These are phyloP conservation scores for Galagoides demidoff DNA, from an alignment of 2,797 vertebrate genomes.

Conservation along the genomic window DNA sequence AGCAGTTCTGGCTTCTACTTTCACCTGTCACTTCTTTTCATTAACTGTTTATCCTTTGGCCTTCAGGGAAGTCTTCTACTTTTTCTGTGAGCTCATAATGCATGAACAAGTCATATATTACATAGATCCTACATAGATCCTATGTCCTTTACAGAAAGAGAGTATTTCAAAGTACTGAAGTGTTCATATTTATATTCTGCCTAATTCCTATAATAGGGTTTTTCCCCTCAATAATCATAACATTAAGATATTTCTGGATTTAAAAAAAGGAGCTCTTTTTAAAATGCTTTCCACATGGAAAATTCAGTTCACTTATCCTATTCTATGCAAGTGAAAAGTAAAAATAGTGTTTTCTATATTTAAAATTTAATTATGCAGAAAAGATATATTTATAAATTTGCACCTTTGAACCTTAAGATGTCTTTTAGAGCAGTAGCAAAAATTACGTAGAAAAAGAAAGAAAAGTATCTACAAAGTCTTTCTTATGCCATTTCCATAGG, in stretches of 20 bases:
- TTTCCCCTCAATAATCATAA: not conserved
- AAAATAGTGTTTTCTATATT: not conserved
- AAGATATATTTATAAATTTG: not conserved
- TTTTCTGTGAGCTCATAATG: slow-evolving; percentile 30
- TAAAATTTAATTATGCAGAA: not conserved
- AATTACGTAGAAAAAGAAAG: not conserved
- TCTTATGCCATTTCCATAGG: not conserved
- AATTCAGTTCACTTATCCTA: slow-evolving; percentile 6
- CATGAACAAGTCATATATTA: slow-evolving; percentile 1
- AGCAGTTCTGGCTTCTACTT: not conserved
- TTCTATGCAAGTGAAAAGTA: not conserved
- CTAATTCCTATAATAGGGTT: not conserved
- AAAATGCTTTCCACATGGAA: not conserved
- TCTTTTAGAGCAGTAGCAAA: not conserved
- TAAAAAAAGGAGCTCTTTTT: not conserved
- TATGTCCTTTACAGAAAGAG: not conserved
- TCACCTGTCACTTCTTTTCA: slow-evolving; percentile 50
- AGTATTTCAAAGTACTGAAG: not conserved
- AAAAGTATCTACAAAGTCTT: not conserved
- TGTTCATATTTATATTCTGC: not conserved
- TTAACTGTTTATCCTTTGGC: not conserved
- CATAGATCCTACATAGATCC: not conserved
- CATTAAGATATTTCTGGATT: not conserved
- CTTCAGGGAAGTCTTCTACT: slow-evolving; percentile 11
- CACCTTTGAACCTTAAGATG: not conserved